Evolutionary conservation across 2,113 vertebrate species (phyloP).

Genomic region (Phyllopteryx taeniolatus): DNA sequence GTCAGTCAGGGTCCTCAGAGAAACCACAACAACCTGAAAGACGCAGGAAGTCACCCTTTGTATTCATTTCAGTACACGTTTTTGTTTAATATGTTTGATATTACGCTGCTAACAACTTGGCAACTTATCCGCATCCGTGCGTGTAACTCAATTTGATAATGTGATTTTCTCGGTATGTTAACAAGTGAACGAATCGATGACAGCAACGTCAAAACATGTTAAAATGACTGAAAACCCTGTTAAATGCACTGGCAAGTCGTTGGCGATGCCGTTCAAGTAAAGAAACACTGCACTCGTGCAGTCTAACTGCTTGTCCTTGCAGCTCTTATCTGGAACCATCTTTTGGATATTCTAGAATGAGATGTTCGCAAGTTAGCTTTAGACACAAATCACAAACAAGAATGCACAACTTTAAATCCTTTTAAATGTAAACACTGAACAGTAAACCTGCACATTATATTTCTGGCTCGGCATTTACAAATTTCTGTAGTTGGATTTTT

Average conservation of each 20-base stretch:
- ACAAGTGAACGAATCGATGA: background rate
- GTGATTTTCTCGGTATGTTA: background rate
- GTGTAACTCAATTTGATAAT: background rate
- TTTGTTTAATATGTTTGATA: background rate
- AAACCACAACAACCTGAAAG: slow-evolving; percentile 43
- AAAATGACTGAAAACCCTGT: background rate
- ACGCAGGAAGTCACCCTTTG: slow-evolving; percentile 17
- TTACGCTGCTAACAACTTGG: background rate
- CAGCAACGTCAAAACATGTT: background rate
- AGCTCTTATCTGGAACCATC: background rate
- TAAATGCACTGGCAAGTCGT: background rate
- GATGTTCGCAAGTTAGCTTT: background rate
- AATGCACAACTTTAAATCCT: too few species aligned
- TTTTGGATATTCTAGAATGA: background rate
- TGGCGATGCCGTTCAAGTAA: background rate
- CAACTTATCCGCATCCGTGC: background rate
- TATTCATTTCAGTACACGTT: background rate
- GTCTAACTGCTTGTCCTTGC: background rate
- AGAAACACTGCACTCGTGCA: background rate
- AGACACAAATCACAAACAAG: too few species aligned
- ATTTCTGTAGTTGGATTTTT: too few species aligned
- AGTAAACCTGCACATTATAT: too few species aligned
- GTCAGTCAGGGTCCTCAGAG: slow-evolving; percentile 59
- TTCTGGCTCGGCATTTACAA: too few species aligned
- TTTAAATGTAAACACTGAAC: too few species aligned